Evolutionary conservation across 2,797 vertebrate species (phyloP).

Genomic region (Neosilurus hyrtlii): DNA sequence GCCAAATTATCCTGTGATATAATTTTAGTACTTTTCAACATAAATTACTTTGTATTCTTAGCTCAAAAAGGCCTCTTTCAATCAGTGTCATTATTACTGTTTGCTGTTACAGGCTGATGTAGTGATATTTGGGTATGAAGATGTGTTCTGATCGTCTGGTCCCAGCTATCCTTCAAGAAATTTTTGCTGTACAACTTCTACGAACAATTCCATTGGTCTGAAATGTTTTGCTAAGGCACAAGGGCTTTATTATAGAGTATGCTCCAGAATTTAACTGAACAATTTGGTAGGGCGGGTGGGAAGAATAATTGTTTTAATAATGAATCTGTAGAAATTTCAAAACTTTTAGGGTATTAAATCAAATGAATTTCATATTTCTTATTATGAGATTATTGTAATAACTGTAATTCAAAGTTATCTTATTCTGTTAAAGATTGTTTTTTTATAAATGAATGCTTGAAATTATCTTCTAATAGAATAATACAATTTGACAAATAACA

Average conservation of each 20-base stretch:
- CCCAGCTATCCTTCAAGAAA: neutral
- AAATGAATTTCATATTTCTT: neutral
- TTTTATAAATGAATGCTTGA: neutral
- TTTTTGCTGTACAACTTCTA: conserved; percentile 12
- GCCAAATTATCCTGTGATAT: conserved; percentile 45
- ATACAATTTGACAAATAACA: neutral
- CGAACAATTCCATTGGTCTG: conserved; percentile 2
- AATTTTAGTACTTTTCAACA: conserved; percentile 36
- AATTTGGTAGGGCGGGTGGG: neutral
- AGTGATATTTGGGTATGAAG: conserved; percentile 16
- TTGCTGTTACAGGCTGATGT: conserved; percentile 14
- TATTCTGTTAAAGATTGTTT: conserved; percentile 3
- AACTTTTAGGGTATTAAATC: neutral
- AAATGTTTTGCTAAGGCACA: conserved; percentile 26
- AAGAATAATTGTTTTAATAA: neutral
- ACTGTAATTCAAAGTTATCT: neutral
- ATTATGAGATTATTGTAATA: neutral
- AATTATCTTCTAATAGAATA: neutral
- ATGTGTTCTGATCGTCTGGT: neutral
- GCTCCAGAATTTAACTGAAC: neutral
- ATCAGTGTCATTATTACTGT: conserved; percentile 23
- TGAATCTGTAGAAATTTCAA: neutral
- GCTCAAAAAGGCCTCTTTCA: conserved; percentile 22
- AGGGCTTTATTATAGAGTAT: conserved; percentile 28
- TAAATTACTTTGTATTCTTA: conserved; percentile 34